phyloP scores from a whole-genome alignment of 2,888 invertebrate species.

The Taenaris catops region DNA sequence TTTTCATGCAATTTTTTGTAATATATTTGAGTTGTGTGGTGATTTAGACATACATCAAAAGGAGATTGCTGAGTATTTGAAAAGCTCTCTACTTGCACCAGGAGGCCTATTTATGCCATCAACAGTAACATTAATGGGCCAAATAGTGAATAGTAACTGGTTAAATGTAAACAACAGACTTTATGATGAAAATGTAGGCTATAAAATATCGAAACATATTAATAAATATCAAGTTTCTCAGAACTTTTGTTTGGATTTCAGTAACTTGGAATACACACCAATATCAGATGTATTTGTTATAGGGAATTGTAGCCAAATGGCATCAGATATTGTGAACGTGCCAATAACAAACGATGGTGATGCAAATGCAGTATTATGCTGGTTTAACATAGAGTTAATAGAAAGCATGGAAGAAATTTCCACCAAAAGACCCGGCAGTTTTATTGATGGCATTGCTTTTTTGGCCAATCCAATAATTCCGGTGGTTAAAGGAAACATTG shows the following conservation, averaged over 20 bases:
- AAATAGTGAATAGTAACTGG: slow-evolving; percentile 81
- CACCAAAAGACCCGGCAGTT: slow-evolving; percentile 60
- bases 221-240: slow-evolving; percentile 81
- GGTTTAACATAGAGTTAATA: slow-evolving; percentile 72
- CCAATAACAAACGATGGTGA: slow-evolving; percentile 50
- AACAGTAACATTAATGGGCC: slow-evolving; percentile 69
- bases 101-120: slow-evolving; percentile 76
- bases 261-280: slow-evolving; percentile 52
- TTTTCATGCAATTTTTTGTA: slow-evolving; percentile 76
- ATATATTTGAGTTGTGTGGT: slow-evolving; percentile 78
- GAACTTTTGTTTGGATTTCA: slow-evolving; percentile 70
- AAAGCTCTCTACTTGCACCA: slow-evolving; percentile 46
- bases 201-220: slow-evolving; percentile 73
- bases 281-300: slow-evolving; percentile 49
- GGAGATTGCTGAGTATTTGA: slow-evolving; percentile 41
- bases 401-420: slow-evolving; percentile 49
- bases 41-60: slow-evolving; percentile 66
- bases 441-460: slow-evolving; percentile 68
- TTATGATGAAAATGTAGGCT: slow-evolving; percentile 76
- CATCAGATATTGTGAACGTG: slow-evolving; percentile 36
- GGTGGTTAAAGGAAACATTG: slow-evolving; percentile 39
- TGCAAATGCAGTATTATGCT: slow-evolving; percentile 74
- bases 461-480: slow-evolving; percentile 49
- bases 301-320: slow-evolving; percentile 32
- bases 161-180: slow-evolving; percentile 79